phyloP scores from a whole-genome alignment of 2,113 vertebrate species.

The Bufo gargarizans region DNA sequence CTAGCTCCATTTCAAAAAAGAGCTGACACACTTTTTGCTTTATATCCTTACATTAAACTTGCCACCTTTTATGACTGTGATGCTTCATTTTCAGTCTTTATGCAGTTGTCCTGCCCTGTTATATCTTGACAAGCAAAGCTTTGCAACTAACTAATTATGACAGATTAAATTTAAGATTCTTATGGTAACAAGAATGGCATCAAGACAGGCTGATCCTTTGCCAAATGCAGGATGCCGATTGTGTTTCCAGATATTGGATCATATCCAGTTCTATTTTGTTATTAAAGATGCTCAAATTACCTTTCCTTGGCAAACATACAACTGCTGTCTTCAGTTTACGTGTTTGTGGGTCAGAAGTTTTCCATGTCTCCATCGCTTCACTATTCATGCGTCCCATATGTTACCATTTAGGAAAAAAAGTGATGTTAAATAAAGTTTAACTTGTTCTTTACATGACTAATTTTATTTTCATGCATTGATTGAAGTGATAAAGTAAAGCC shows the following conservation, averaged over 20 bases:
- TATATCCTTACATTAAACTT: background rate
- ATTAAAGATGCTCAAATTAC: conserved; percentile 58
- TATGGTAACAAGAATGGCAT: conserved; percentile 54
- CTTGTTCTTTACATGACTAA: conserved; percentile 32
- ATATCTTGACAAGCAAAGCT: conserved; percentile 52
- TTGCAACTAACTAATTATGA: conserved; percentile 55
- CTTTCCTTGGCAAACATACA: conserved; percentile 55
- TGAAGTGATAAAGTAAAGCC: conserved; percentile 2
- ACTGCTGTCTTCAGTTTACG: conserved; percentile 58
- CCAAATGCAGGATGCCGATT: conserved; percentile 52
- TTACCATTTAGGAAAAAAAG: conserved; percentile 49
- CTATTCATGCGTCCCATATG: conserved; percentile 55
- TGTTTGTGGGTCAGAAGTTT: conserved; percentile 57
- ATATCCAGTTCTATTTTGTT: conserved; percentile 57
- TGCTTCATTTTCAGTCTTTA: background rate
- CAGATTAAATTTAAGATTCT: conserved; percentile 57
- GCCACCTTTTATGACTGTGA: conserved; percentile 16
- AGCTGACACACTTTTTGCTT: conserved; percentile 22
- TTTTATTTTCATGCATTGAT: conserved; percentile 4
- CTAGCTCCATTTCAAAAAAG: conserved; percentile 35
- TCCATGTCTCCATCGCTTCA: conserved; percentile 54
- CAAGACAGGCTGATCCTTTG: conserved; percentile 49
- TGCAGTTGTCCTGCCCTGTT: conserved; percentile 52
- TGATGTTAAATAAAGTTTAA: conserved; percentile 48
- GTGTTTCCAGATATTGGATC: conserved; percentile 57